Evolutionary conservation across 1,140 invertebrate genomes (phyloP).

Genomic region (Contarinia nasturtii): DNA sequence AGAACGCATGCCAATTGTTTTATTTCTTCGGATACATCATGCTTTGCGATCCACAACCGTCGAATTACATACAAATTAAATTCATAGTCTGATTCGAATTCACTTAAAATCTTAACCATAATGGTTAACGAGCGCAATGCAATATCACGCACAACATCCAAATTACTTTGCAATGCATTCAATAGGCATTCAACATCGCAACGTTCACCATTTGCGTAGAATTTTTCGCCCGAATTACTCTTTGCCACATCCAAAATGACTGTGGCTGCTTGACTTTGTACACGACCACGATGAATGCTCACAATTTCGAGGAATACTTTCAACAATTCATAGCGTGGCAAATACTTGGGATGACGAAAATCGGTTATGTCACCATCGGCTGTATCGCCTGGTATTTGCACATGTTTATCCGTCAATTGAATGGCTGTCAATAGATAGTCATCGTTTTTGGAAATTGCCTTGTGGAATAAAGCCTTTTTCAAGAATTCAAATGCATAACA

Average conservation of each 20-base stretch:
- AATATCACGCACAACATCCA: constrained; percentile 56
- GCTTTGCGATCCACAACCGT: constrained; percentile 58
- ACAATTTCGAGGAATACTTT: constrained; percentile 62
- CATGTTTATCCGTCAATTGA: constrained; percentile 51
- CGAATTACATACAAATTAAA: constrained; percentile 40
- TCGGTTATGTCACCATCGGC: constrained; percentile 24
- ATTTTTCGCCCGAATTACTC: constrained; percentile 40
- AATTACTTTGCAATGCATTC: constrained; percentile 46
- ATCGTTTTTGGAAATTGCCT: constrained; percentile 29
- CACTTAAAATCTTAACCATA: constrained; percentile 41
- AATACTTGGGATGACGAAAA: constrained; percentile 46
- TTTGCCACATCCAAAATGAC: constrained; percentile 57
- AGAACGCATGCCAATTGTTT: constrained; percentile 42
- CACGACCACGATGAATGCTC: constrained; percentile 38
- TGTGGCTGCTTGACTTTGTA: constrained; percentile 56
- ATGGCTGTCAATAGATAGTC: constrained; percentile 38
- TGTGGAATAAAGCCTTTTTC: constrained; percentile 34
- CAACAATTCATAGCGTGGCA: constrained; percentile 68
- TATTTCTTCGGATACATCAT: constrained; percentile 50
- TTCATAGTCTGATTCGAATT: constrained; percentile 34
- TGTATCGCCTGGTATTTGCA: constrained; percentile 33
- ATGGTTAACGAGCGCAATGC: constrained; percentile 51
- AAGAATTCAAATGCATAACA: constrained; percentile 69
- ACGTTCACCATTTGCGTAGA: constrained; percentile 35
- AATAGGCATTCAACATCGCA: constrained; percentile 63